Evolutionary conservation across 2,113 vertebrate genomes (phyloP).

Genomic region (Mungos mungo): DNA sequence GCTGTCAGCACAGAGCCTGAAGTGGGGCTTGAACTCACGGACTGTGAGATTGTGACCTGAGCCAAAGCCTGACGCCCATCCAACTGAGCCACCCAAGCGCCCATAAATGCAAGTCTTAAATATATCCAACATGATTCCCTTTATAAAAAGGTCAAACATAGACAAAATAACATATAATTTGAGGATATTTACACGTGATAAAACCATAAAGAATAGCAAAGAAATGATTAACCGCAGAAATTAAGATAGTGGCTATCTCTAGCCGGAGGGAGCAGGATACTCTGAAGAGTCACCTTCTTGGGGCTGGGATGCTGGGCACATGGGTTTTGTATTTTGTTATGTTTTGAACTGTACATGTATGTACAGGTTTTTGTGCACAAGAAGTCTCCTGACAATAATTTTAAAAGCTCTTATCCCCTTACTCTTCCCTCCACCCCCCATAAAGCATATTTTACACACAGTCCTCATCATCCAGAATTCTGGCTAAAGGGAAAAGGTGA

Average conservation of each 20-base stretch:
- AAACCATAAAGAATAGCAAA: conserved; percentile 23
- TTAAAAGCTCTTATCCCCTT: not conserved
- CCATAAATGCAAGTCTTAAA: not conserved
- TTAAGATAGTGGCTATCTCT: not conserved
- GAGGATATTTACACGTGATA: not conserved
- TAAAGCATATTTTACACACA: not conserved
- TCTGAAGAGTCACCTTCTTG: not conserved
- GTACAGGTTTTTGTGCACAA: not conserved
- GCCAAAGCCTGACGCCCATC: no score
- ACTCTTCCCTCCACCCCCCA: no score
- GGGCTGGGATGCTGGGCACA: not conserved
- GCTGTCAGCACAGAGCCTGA: no score
- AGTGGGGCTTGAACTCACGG: no score
- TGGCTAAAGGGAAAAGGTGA: not conserved
- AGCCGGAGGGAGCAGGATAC: not conserved
- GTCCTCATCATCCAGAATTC: not conserved
- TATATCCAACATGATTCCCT: not conserved
- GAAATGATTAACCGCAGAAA: not conserved
- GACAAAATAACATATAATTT: not conserved
- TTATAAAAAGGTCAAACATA: not conserved
- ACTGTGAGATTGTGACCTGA: no score
- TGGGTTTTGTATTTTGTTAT: not conserved
- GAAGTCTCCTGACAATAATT: not conserved
- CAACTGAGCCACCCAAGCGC: no score
- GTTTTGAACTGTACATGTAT: not conserved